A percentile compares a stretch with the other conserved stretches of the same genome.
Conservation (phyloP, 2,888 invertebrate species). For the Pelosia muscerda region DNA sequence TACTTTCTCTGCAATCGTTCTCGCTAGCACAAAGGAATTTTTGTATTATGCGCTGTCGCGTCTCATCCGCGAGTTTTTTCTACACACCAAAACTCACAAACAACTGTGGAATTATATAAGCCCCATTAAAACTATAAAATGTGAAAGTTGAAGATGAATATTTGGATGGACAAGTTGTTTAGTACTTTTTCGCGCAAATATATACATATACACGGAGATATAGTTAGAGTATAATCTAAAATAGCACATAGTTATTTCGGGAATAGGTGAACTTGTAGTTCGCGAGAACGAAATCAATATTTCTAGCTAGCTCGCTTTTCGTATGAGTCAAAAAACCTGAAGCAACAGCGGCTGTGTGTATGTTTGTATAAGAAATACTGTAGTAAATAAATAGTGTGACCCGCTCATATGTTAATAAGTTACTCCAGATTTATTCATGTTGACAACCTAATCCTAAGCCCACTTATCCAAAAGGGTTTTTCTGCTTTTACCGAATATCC, state of each 20-base stretch:
- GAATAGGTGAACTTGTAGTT: background rate
- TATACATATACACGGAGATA: too few relatives aligned
- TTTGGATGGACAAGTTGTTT: too few relatives aligned
- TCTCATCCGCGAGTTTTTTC: background rate
- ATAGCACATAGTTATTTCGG: background rate
- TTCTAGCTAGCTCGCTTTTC: too few relatives aligned
- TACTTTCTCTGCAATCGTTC: slow-evolving; percentile 1
- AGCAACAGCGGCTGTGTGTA: too few relatives aligned
- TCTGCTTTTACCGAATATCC: too few relatives aligned
- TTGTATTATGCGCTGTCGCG: background rate
- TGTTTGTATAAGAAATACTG: too few relatives aligned
- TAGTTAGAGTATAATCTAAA: background rate
- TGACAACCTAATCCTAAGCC: background rate
- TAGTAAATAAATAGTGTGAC: too few relatives aligned
- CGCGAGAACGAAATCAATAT: background rate
- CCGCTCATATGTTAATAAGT: too few relatives aligned
- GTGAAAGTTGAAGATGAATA: background rate
- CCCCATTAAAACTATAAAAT: background rate
- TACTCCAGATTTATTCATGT: too few relatives aligned
- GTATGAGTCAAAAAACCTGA: too few relatives aligned
- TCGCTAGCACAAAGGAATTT: background rate
- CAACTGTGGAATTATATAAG: background rate
- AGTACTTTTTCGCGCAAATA: too few relatives aligned
- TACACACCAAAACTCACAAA: background rate
- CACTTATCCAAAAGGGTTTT: too few relatives aligned